Evolutionary conservation across 2,888 invertebrate species (phyloP).

Genomic region (Ophion obscuratus): DNA sequence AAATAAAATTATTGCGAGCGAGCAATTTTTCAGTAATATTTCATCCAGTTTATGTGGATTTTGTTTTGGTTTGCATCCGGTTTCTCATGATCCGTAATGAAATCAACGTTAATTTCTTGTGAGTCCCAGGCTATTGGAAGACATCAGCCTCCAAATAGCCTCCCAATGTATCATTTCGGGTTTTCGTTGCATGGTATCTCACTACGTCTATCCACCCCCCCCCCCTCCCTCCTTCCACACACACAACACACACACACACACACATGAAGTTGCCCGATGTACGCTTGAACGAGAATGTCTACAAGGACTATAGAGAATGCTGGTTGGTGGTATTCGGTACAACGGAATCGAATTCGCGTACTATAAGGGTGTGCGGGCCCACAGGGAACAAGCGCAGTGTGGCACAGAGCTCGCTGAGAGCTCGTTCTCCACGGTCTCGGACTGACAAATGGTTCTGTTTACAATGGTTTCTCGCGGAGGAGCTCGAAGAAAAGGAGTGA

Average conservation of each 20-base stretch:
- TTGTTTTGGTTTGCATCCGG: too few relatives aligned
- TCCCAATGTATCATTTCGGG: too few relatives aligned
- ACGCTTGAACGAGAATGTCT: slow-evolving; percentile 31
- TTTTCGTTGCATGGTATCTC: not conserved
- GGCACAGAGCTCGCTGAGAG: slow-evolving; percentile 54
- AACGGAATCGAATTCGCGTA: slow-evolving; percentile 51
- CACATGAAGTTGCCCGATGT: not conserved
- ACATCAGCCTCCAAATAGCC: too few relatives aligned
- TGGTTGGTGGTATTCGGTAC: slow-evolving; percentile 46
- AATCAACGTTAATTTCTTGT: too few relatives aligned
- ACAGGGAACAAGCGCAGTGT: slow-evolving; percentile 38
- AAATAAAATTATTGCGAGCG: too few relatives aligned
- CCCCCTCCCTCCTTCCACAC: too few relatives aligned
- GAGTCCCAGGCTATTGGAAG: too few relatives aligned
- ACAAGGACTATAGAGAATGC: slow-evolving; percentile 31
- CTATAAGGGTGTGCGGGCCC: slow-evolving; percentile 25
- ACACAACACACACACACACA: too few relatives aligned
- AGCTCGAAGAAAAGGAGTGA: slow-evolving; percentile 32
- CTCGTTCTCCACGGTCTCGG: slow-evolving; percentile 58
- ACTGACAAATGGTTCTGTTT: slow-evolving; percentile 79
- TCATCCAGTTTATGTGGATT: too few relatives aligned
- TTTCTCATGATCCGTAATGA: too few relatives aligned
- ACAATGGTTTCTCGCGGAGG: slow-evolving; percentile 72
- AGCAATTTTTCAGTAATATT: too few relatives aligned
- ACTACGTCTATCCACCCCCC: not conserved